phyloP scores from a whole-genome alignment of 37 sponge, comb jelly and placozoan species.

The Petrosia ficiformis region DNA sequence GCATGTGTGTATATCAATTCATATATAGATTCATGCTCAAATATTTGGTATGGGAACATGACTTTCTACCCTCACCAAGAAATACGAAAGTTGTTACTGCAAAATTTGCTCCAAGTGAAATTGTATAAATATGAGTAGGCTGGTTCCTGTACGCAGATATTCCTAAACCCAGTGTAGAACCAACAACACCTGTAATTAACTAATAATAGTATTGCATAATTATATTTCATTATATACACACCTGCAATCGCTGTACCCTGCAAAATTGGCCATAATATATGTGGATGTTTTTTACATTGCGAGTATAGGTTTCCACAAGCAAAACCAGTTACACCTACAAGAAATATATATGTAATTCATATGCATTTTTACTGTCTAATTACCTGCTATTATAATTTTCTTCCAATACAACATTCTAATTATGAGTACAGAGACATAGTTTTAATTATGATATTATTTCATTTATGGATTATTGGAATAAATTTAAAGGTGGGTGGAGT shows the following conservation, averaged over 20 bases:
- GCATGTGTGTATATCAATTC: no score
- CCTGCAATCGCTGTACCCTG: neutral
- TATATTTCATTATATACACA: neutral
- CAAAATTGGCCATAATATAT: no score
- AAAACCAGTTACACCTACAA: constrained; percentile 51
- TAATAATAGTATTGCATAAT: no score
- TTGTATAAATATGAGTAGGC: constrained; percentile 25
- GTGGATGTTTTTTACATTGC: constrained; percentile 20
- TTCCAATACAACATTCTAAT: constrained; percentile 19
- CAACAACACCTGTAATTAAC: constrained; percentile 22
- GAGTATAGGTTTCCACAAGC: constrained; percentile 23
- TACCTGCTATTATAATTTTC: constrained; percentile 24
- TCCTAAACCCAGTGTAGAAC: constrained; percentile 32
- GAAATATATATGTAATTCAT: neutral
- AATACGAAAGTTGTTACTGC: constrained; percentile 42
- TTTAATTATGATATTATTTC: neutral
- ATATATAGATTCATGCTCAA: no score
- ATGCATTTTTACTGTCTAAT: neutral
- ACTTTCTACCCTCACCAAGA: constrained; percentile 21
- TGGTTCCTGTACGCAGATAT: constrained; percentile 36
- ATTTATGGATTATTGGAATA: neutral
- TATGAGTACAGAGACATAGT: no score
- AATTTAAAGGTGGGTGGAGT: neutral
- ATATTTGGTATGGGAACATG: no score
- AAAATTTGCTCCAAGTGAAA: constrained; percentile 67